A percentile compares a stretch with the other conserved stretches of the same genome.
Evolutionary conservation across 2,888 invertebrate species (phyloP).

Genomic region (Drosophila hamatofila): DNA sequence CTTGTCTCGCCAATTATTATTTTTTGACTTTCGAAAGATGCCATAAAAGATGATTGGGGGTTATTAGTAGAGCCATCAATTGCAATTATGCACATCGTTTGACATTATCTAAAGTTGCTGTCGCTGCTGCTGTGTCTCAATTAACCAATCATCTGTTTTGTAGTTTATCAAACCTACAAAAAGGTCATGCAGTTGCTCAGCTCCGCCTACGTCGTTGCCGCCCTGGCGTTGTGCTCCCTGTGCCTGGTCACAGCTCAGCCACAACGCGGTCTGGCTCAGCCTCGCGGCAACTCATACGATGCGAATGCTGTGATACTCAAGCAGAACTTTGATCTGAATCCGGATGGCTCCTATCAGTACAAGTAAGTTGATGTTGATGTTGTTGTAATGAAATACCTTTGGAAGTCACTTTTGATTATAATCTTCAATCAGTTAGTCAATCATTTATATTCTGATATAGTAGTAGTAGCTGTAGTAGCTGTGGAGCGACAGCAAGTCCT

Average conservation of each 20-base stretch:
- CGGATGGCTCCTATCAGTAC: slow-evolving; percentile 86
- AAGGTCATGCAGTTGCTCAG: slow-evolving; percentile 83
- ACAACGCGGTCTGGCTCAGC: slow-evolving; percentile 83
- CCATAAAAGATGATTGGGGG: slow-evolving; percentile 22
- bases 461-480: too few species aligned
- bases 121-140: slow-evolving; percentile 39
- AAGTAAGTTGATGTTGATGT: slow-evolving; percentile 83
- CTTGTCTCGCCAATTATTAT: slow-evolving; percentile 29
- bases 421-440: neutral
- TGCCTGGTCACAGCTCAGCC: slow-evolving; percentile 78
- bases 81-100: slow-evolving; percentile 39
- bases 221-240: slow-evolving; percentile 82
- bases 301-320: slow-evolving; percentile 86
- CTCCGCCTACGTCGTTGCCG: slow-evolving; percentile 74
- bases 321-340: slow-evolving; percentile 86
- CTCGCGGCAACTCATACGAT: slow-evolving; percentile 78
- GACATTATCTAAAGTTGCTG: slow-evolving; percentile 43
- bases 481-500: neutral
- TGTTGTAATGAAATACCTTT: neutral
- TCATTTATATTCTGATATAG: too few species aligned
- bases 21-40: slow-evolving; percentile 39
- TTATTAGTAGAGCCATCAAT: slow-evolving; percentile 34
- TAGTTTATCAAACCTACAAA: slow-evolving; percentile 23
- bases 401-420: neutral
- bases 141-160: slow-evolving; percentile 28